Evolutionary conservation across 2,113 vertebrate species (phyloP), one percentile per base, ranked within the genome.

Genomic region (Coreoperca whiteheadi): DNA sequence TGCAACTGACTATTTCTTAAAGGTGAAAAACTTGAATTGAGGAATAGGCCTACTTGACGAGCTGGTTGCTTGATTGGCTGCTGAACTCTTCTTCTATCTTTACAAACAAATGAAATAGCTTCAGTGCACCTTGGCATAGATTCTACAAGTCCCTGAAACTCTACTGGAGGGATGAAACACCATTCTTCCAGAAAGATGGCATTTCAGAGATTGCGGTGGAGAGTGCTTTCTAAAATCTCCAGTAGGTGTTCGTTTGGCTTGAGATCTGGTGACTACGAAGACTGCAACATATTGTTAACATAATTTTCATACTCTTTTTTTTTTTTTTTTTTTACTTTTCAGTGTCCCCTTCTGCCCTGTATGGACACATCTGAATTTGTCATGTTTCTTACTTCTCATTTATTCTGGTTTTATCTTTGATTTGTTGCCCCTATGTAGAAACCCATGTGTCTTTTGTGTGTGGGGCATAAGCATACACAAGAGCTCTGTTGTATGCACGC

Each of bases 1-100:
- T 48, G 41, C 61, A 20, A 21, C 20, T 46, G 20, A 67, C 37
- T 53, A 23, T 54, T 54, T 79, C 61, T 74, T 68, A 53, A 68
- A 61, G 23, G 20, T 76, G 46, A 69, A 48, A 84, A 79, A 78
- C n/a, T 46, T 71, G 61, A 74, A 21, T 21, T 0, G 12, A 37
- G 21, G 65, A 66, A 25, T 46, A 11, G 74, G 28, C 71, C 15
- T 6, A 16, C 32, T 41, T 57, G 32, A 72, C 59, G 30, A 57
- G 43, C 25, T 8, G 16, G 32, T 23, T 77, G 30, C 23, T 48
- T 74, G 21, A 21, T 37, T 61, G 30, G 50, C 53, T 72, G 68
- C 37, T 11, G 51, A 60, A 71, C 50, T 71, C 50, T 37, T 66
- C 43, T 69, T 51, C 1, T 39, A 20, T 72, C 34, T 65, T 82